Evolutionary conservation across 2,113 vertebrate genomes (phyloP), one percentile per base, ranked within the genome.

Genomic region (Solenodon paradoxus): DNA sequence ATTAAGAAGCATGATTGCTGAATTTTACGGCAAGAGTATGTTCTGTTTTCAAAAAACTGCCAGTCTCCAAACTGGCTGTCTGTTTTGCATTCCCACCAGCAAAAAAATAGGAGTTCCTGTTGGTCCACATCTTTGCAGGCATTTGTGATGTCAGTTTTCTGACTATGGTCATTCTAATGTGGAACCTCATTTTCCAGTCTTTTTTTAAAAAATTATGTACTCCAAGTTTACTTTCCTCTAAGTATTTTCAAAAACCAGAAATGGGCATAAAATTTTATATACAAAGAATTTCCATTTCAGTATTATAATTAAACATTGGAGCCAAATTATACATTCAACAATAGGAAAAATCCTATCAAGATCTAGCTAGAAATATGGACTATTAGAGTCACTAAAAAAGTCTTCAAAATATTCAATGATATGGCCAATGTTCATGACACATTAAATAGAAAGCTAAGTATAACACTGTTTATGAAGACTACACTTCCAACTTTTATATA

Each of bases 221-320:
- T 66, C 32, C 12, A 32, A 83, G 24, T 88, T 63, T 68, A 28
- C 49, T 66, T 79, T 92, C 15, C 13, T 74, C 75, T n/a, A 68
- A 61, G 51, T 20, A 85, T 68, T 83, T 74, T 91, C 12, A 84
- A 84, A 86, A 74, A 51, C 40, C n/a, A 80, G 57, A 94, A 86
- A 88, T 12, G 17, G 47, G 49, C n/a, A 57, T n/a, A 61, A 92
- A 75, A 81, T 51, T 38, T 7, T 61, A 51, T 3, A 30, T 68
- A 72, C 40, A 83, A 68, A 88, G 35, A 82, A 35, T 32, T 16
- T 30, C 26, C 64, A 93, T 15, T 19, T 32, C 3, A 5, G 38
- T 28, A 35, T 53, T 28, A 55, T 45, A 42, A 72, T 69, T n/a
- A 77, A 55, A 90, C 53, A 68, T 24, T 69, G 26, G 20, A 63